A percentile compares a stretch with the other conserved stretches of the same genome.
phyloP scores from a whole-genome alignment of 2,113 vertebrate genomes.

The Hucho hucho region DNA sequence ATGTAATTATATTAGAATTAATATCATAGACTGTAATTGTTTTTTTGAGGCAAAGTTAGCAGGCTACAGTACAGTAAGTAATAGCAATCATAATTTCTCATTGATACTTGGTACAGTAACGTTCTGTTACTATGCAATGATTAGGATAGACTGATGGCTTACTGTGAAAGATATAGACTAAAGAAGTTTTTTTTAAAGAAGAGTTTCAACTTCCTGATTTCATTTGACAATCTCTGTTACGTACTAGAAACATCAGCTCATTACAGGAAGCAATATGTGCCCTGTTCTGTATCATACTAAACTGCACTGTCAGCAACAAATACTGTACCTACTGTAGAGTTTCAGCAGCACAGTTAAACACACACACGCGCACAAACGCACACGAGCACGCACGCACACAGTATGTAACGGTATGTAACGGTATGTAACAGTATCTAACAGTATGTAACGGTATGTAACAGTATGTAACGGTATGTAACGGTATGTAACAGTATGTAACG shows the following conservation, averaged over 20 bases:
- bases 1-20: slow-evolving; percentile 71
- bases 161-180: neutral
- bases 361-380: no score
- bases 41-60: slow-evolving; percentile 65
- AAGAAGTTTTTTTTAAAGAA: no score
- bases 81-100: slow-evolving; percentile 3
- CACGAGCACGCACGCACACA: no score
- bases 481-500: no score
- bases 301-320: neutral
- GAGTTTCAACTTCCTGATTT: no score
- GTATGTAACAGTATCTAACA: no score
- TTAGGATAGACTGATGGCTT: neutral
- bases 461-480: no score
- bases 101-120: neutral
- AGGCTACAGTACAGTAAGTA: slow-evolving; percentile 61
- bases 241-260: no score
- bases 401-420: no score
- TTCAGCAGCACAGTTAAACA: neutral
- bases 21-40: slow-evolving; percentile 68
- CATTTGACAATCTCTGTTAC: no score
- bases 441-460: no score
- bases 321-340: neutral
- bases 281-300: neutral
- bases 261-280: no score
- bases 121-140: neutral